A percentile compares a stretch with the other conserved stretches of the same genome.
These are phyloP conservation scores for Porites evermanni DNA, from an alignment of 92 coral and sea anemone species.

Conservation along the genomic window DNA sequence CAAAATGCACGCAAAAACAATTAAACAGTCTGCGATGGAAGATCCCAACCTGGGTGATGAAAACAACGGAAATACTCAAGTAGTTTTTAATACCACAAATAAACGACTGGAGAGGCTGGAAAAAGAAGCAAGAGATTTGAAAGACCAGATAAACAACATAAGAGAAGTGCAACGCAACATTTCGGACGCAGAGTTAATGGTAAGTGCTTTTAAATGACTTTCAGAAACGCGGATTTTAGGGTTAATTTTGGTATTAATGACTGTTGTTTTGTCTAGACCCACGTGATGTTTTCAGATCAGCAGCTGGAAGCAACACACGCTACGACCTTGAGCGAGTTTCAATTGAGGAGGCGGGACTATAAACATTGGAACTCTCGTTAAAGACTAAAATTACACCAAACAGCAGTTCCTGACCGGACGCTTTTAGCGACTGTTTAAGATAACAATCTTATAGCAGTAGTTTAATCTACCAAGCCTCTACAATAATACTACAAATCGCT, in stretches of 20 bases:
- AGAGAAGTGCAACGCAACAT: not conserved
- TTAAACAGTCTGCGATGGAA: not conserved
- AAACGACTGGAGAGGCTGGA: constrained; percentile 19
- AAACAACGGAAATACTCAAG: constrained; percentile 23
- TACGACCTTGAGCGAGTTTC: not conserved
- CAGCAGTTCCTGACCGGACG: no score
- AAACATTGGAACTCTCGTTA: no score
- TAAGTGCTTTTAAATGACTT: not conserved
- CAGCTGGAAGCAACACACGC: not conserved
- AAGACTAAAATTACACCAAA: no score
- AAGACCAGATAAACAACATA: not conserved
- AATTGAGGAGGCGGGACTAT: not conserved
- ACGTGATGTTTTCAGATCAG: not conserved
- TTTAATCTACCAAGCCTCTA: no score
- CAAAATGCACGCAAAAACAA: not conserved
- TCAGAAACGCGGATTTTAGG: not conserved
- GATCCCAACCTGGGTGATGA: constrained; percentile 5
- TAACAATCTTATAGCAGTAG: no score
- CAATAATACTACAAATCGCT: no score
- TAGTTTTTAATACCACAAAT: not conserved
- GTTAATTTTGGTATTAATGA: not conserved
- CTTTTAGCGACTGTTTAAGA: no score
- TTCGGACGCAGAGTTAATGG: not conserved
- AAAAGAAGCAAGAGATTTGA: not conserved
- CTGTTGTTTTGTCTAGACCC: not conserved